A percentile compares a stretch with the other conserved stretches of the same genome.
These are phyloP conservation scores for Plotosus lineatus DNA, from an alignment of 2,113 vertebrate genomes.

Conservation along the genomic window DNA sequence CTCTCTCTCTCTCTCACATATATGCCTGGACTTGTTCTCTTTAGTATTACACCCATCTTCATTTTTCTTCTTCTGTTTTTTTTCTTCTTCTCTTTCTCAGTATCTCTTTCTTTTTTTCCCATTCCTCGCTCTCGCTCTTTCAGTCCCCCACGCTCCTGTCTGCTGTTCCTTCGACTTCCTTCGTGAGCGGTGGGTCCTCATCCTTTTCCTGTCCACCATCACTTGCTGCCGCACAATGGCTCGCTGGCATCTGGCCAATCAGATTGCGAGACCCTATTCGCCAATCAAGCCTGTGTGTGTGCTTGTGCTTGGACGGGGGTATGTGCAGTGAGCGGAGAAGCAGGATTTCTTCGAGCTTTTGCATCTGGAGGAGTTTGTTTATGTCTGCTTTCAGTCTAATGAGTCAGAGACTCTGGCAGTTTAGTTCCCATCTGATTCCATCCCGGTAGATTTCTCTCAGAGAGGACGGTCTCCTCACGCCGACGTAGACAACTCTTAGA, in stretches of 20 bases:
- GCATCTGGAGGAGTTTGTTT: constrained; percentile 45
- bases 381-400: constrained; percentile 25
- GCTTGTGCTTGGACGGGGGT: background rate
- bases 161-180: constrained; percentile 86
- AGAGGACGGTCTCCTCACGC: constrained; percentile 1
- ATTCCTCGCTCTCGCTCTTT: constrained; percentile 31
- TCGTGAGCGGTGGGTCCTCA: constrained; percentile 84
- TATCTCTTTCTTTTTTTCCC: background rate
- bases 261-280: constrained; percentile 71
- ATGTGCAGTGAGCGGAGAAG: constrained; percentile 45
- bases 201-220: constrained; percentile 87
- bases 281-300: constrained; percentile 43
- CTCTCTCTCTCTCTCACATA: background rate
- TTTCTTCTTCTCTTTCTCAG: constrained; percentile 26
- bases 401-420: constrained; percentile 40
- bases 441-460: background rate
- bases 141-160: constrained; percentile 54
- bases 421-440: background rate
- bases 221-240: constrained; percentile 79
- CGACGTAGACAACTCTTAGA: constrained; percentile 13
- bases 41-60: background rate
- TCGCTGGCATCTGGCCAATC: constrained; percentile 78
- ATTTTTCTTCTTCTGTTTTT: background rate
- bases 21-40: background rate
- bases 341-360: constrained; percentile 12